Base-by-base conservation (phyloP, 2,113 vertebrate species). In the Leptocoma aspasia region DNA sequence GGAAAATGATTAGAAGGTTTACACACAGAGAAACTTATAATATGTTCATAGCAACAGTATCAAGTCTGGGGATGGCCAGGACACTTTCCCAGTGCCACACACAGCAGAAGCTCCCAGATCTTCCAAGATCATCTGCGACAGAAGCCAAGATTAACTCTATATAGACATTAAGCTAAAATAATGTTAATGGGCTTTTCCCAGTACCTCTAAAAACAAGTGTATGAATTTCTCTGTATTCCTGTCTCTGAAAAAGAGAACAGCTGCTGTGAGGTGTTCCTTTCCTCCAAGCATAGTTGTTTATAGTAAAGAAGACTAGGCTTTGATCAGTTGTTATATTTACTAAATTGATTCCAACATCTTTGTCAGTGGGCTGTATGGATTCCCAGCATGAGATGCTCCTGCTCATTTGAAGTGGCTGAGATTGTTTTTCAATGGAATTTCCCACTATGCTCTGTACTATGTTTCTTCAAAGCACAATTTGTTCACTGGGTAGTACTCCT, bases 371-470 rank as follows among this genome's bases (percentile, higher is more conserved):
- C 72, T 89, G 39, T 78, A 86, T 71, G 76, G 94, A 86, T 94
- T 94, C 83, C 64, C 77, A 81, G 80, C 3, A 9, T 30, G 72
- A 86, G 77, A 92, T 9, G n/a, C 69, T 93, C 60, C 41, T 89
- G 76, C 72, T 94, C 81, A 75, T 78, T 86, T 92, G 52, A 89
- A 94, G 95, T n/a, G n/a, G 56, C 3, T 41, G 69, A 91, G 83
- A 92, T 81, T 89, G 80, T 50, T 96, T 84, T 89, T 45, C 77
- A 71, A 44, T 82, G 80, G 92, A 86, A 93, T 90, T 90, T 95
- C 93, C 91, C 83, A 49, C 82, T 87, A 64, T 78, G 68, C 37
- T 83, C 68, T 52, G 47, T 31, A 69, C 60, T 63, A 2, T 90
- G 90, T 64, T 94, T 68, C 89, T 79, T 82, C 77, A 91, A 86